A percentile compares a stretch with the other conserved stretches of the same genome.
phyloP scores from a whole-genome alignment of 1,140 invertebrate species.

The Nylanderia fulva region DNA sequence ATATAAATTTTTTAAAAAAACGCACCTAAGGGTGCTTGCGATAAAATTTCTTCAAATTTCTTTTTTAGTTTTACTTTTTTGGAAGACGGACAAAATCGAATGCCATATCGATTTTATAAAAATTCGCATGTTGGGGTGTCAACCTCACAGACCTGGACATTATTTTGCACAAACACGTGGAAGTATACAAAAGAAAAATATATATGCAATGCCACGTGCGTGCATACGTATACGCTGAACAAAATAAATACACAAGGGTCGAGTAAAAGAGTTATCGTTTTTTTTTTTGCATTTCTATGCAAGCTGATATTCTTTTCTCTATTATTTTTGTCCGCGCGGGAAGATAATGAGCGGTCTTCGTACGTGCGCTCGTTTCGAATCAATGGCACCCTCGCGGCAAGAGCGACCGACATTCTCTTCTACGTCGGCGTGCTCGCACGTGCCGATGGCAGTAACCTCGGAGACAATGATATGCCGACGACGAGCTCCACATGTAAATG shows the following conservation, averaged over 20 bases:
- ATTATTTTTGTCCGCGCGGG: constrained; percentile 49
- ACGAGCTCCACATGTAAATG: constrained; percentile 73
- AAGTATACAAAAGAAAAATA: too few relatives aligned
- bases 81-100: too few relatives aligned
- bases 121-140: too few relatives aligned
- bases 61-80: too few relatives aligned
- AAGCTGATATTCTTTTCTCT: constrained; percentile 51
- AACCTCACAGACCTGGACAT: too few relatives aligned
- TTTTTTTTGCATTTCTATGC: constrained; percentile 20
- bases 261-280: neutral
- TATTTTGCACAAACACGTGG: neutral
- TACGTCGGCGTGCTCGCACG: constrained; percentile 61
- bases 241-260: neutral
- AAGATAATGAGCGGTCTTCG: constrained; percentile 41
- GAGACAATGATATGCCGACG: constrained; percentile 72
- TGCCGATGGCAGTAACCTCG: constrained; percentile 75
- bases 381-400: constrained; percentile 68
- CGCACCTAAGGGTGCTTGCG: too few relatives aligned
- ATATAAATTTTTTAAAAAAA: too few relatives aligned
- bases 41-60: too few relatives aligned
- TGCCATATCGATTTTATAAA: too few relatives aligned
- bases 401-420: constrained; percentile 69
- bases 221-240: neutral
- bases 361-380: constrained; percentile 67
- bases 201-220: neutral